These are phyloP conservation scores for Rhinopomastus cyanomelas DNA, from an alignment of 2,113 vertebrate genomes.

Conservation along the genomic window DNA sequence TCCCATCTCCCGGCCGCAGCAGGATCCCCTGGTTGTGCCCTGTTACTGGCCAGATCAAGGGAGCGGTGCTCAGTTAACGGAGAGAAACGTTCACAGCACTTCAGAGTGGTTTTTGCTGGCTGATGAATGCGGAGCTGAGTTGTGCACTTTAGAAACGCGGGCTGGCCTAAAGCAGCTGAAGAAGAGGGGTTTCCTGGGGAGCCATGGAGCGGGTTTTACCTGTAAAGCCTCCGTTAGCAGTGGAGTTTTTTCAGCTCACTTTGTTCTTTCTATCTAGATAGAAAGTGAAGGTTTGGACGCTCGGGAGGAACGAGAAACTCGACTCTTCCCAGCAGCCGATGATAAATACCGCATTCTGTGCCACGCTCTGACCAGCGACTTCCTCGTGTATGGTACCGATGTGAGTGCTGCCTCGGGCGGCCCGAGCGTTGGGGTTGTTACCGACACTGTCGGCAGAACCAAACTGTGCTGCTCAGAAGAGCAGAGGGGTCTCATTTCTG, in stretches of 20 bases:
- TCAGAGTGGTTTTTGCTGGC: background rate
- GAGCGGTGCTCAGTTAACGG: background rate
- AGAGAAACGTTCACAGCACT: background rate
- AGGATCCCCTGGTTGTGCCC: no score
- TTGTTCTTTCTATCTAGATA: slow-evolving; percentile 79
- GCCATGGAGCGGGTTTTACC: background rate
- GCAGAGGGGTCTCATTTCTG: background rate
- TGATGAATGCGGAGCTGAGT: background rate
- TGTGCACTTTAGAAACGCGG: background rate
- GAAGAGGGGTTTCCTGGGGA: background rate
- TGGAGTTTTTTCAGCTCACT: background rate
- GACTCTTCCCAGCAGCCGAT: slow-evolving; percentile 88
- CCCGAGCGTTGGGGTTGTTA: background rate
- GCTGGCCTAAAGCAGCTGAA: background rate
- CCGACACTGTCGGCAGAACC: background rate
- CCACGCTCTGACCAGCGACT: slow-evolving; percentile 90
- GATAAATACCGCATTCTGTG: slow-evolving; percentile 88
- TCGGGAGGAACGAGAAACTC: slow-evolving; percentile 90
- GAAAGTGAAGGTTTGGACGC: slow-evolving; percentile 82
- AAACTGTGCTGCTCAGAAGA: background rate
- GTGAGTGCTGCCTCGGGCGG: slow-evolving; percentile 72
- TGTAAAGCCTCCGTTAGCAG: background rate
- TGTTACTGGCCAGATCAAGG: no score
- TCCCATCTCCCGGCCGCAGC: no score
- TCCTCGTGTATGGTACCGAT: slow-evolving; percentile 95